Evolutionary conservation across 1,140 invertebrate species (phyloP).

Genomic region (Episyrphus balteatus): DNA sequence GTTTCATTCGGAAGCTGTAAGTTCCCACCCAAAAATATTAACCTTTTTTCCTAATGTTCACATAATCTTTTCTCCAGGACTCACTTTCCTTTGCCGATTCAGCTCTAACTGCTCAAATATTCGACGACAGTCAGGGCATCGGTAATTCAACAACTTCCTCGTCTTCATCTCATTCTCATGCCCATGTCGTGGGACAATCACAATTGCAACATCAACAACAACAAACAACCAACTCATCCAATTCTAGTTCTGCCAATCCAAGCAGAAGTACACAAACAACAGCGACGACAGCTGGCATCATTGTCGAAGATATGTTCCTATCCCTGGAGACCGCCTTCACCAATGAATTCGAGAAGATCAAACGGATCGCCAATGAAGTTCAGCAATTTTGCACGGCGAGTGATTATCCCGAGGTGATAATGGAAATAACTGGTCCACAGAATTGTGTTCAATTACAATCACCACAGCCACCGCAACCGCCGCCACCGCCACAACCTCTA

Average conservation of each 20-base stretch:
- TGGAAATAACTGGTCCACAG: slow-evolving; percentile 17
- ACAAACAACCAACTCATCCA: slow-evolving; percentile 37
- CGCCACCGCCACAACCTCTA: slow-evolving; percentile 27
- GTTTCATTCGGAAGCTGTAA: slow-evolving; percentile 28
- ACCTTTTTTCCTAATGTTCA: neutral
- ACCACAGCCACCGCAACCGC: slow-evolving; percentile 31
- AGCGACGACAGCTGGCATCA: slow-evolving; percentile 36
- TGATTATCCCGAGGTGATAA: slow-evolving; percentile 37
- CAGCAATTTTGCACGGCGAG: slow-evolving; percentile 54
- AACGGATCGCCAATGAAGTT: slow-evolving; percentile 61
- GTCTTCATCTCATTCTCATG: slow-evolving; percentile 35
- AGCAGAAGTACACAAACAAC: slow-evolving; percentile 35
- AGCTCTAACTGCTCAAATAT: slow-evolving; percentile 28
- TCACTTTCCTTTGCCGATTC: slow-evolving; percentile 31
- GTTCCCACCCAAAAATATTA: neutral
- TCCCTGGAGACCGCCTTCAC: slow-evolving; percentile 55
- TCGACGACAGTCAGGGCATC: slow-evolving; percentile 27
- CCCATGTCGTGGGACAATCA: slow-evolving; percentile 34
- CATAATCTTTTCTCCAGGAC: slow-evolving; percentile 10
- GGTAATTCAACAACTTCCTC: slow-evolving; percentile 35
- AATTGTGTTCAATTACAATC: slow-evolving; percentile 1
- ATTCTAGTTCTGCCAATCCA: slow-evolving; percentile 25
- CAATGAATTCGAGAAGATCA: slow-evolving; percentile 62
- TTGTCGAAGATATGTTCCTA: slow-evolving; percentile 58
- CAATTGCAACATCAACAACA: slow-evolving; percentile 7